Evolutionary conservation across 1,140 invertebrate genomes (phyloP).

Genomic region (Ostrea denselamellosa): DNA sequence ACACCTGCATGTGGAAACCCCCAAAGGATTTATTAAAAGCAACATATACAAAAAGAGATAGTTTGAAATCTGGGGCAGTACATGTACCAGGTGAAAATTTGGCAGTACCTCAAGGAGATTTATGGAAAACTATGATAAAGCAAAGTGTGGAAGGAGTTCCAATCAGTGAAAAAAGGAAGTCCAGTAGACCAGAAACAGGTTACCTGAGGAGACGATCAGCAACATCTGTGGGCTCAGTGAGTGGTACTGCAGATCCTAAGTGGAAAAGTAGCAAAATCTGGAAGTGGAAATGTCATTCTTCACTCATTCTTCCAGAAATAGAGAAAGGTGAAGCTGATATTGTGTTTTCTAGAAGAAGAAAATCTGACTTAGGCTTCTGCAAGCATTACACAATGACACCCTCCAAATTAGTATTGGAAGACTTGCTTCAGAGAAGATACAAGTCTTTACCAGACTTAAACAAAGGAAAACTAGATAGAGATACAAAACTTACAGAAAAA

Average conservation of each 20-base stretch:
- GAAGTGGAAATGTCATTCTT: neutral
- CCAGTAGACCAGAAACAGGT: neutral
- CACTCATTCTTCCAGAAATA: neutral
- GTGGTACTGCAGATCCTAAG: neutral
- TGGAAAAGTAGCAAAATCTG: too few relatives aligned
- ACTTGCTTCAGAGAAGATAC: neutral
- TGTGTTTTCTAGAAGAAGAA: neutral
- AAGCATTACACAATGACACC: neutral
- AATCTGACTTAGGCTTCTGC: neutral
- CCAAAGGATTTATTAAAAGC: neutral
- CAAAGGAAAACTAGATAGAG: neutral
- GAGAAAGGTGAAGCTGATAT: conserved; percentile 19
- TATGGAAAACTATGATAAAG: conserved; percentile 6
- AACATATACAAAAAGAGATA: neutral
- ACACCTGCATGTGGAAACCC: neutral
- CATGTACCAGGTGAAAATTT: too few relatives aligned
- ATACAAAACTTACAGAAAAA: too few relatives aligned
- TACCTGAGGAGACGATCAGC: neutral
- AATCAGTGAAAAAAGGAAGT: neutral
- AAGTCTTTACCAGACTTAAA: neutral
- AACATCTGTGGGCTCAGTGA: neutral
- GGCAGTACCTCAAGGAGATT: neutral
- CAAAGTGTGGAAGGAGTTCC: neutral
- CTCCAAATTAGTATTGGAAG: neutral
- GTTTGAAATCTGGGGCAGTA: neutral